Conservation (phyloP, 23 tunicate genomes). For the Ascidia mentula region DNA sequence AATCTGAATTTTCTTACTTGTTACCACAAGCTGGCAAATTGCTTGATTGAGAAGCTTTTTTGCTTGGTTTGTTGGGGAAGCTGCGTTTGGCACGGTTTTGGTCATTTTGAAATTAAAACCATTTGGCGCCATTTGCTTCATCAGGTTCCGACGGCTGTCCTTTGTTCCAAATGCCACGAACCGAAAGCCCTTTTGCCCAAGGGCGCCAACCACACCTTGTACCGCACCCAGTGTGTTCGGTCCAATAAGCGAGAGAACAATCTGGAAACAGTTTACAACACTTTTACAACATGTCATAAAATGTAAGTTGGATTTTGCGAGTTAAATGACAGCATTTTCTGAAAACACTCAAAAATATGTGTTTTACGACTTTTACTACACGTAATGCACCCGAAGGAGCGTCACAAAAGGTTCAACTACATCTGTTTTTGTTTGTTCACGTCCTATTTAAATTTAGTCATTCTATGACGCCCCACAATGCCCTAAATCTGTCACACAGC, state of each 20-base stretch:
- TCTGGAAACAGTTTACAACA: conserved; percentile 12
- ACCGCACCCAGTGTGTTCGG: conserved; percentile 29
- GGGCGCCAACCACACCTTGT: conserved; percentile 9
- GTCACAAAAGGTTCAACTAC: too few relatives aligned
- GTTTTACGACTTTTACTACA: too few relatives aligned
- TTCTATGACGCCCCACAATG: too few relatives aligned
- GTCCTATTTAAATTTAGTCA: too few relatives aligned
- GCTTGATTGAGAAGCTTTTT: not conserved
- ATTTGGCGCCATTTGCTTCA: conserved; percentile 7
- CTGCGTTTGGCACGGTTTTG: not conserved
- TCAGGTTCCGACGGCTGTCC: conserved; percentile 6
- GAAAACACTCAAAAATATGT: too few relatives aligned
- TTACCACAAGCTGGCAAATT: not conserved
- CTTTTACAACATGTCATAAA: too few relatives aligned
- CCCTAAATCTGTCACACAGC: too few relatives aligned
- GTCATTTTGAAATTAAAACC: not conserved
- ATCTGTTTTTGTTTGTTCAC: too few relatives aligned
- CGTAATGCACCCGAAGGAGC: too few relatives aligned
- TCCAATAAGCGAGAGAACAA: conserved; percentile 11
- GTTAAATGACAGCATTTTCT: too few relatives aligned
- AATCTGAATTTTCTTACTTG: not conserved
- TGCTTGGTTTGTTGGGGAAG: not conserved
- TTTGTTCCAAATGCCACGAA: conserved; percentile 24
- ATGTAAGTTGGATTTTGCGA: too few relatives aligned
- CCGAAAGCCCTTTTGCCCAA: conserved; percentile 13